A percentile compares a stretch with the other conserved stretches of the same genome.
Conservation (phyloP, 2,888 invertebrate species). For the Labia minor region DNA sequence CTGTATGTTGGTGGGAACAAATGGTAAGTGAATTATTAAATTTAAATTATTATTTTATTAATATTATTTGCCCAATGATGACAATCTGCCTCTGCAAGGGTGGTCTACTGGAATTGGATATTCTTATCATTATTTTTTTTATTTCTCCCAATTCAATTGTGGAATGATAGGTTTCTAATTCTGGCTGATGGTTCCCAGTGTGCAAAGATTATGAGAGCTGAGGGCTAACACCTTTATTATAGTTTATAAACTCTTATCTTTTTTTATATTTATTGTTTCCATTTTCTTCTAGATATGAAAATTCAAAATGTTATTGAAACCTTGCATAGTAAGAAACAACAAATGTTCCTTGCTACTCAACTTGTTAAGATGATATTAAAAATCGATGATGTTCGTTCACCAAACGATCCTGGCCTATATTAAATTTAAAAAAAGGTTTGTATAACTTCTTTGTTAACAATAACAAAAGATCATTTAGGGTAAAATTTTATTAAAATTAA, state of each 20-base stretch:
- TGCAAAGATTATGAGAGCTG: slow-evolving; percentile 24
- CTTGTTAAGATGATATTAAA: slow-evolving; percentile 99
- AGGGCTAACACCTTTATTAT: slow-evolving; percentile 18
- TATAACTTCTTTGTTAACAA: neutral
- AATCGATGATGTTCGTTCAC: slow-evolving; percentile 86
- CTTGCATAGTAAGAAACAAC: slow-evolving; percentile 91
- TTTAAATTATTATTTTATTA: neutral
- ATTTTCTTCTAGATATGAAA: slow-evolving; percentile 68
- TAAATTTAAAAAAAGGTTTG: neutral
- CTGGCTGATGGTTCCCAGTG: slow-evolving; percentile 20
- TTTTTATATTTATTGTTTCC: too few species aligned
- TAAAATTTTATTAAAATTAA: neutral
- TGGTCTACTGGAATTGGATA: neutral
- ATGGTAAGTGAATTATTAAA: slow-evolving; percentile 31
- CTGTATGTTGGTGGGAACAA: slow-evolving; percentile 73
- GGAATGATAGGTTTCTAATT: neutral
- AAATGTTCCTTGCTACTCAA: slow-evolving; percentile 91
- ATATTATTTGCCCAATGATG: neutral
- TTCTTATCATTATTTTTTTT: too few species aligned
- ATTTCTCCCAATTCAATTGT: neutral
- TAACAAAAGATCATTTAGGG: too few species aligned
- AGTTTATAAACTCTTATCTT: neutral
- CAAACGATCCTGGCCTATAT: slow-evolving; percentile 34
- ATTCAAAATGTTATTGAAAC: slow-evolving; percentile 93
- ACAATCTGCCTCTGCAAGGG: neutral